These are phyloP conservation scores for Myripristis murdjan DNA, from an alignment of 2,797 vertebrate species.

Conservation along the genomic window DNA sequence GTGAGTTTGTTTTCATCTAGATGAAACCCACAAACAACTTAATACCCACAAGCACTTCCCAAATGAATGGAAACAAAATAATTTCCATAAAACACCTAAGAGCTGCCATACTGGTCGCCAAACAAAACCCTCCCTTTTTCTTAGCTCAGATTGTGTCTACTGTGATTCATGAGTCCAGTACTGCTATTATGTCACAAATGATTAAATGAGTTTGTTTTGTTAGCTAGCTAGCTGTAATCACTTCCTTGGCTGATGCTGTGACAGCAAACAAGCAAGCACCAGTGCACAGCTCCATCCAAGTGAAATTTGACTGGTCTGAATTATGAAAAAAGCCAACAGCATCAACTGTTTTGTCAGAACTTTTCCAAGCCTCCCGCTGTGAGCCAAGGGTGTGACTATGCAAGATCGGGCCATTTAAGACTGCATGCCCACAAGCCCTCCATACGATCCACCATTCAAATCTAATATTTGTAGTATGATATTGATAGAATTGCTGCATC, in stretches of 20 bases:
- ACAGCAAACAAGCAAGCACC: conserved; percentile 20
- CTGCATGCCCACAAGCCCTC: conserved; percentile 17
- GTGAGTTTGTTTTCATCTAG: not conserved
- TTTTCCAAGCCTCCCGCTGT: too few species aligned
- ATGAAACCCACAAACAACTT: conserved; percentile 38
- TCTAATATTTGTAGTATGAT: conserved; percentile 50
- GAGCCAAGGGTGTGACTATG: conserved; percentile 21
- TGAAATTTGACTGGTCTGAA: conserved; percentile 22
- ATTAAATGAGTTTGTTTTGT: conserved; percentile 3
- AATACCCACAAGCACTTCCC: conserved; percentile 13
- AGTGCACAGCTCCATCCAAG: too few species aligned
- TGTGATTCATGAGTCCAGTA: too few species aligned
- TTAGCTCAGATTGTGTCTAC: too few species aligned
- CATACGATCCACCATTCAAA: conserved; percentile 60
- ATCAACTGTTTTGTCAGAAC: not conserved
- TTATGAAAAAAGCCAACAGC: conserved; percentile 31
- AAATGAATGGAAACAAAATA: conserved; percentile 16
- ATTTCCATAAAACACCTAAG: too few species aligned
- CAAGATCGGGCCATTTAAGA: conserved; percentile 9
- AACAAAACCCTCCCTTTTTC: too few species aligned
- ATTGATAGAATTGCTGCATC: conserved; percentile 60
- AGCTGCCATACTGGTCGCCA: too few species aligned
- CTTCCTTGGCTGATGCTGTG: too few species aligned
- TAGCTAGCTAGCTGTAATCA: not conserved
- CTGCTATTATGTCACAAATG: not conserved